A percentile compares a stretch with the other conserved stretches of the same genome.
phyloP scores from a whole-genome alignment of 2,797 vertebrate genomes.

The Arnoldichthys spilopterus region DNA sequence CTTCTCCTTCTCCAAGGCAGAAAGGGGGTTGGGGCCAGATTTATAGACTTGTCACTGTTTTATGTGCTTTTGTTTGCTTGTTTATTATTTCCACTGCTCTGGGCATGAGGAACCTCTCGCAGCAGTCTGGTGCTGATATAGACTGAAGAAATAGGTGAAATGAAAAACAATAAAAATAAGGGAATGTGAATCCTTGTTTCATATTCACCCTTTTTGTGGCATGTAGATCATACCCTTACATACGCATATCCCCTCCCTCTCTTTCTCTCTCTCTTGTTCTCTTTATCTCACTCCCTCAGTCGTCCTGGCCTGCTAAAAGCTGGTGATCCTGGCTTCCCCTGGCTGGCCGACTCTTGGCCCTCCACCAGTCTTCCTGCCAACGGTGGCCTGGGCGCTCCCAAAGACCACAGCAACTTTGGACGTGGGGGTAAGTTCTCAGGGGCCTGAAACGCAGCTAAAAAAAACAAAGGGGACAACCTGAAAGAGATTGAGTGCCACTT shows the following conservation, averaged over 20 bases:
- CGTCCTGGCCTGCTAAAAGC: conserved; percentile 94
- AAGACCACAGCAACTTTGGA: conserved; percentile 92
- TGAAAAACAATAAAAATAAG: conserved; percentile 59
- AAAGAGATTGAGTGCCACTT: conserved; percentile 28
- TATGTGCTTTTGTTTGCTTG: conserved; percentile 73
- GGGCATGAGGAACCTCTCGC: conserved; percentile 73
- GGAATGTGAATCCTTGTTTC: conserved; percentile 59
- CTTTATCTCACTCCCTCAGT: conserved; percentile 70
- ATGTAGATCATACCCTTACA: conserved; percentile 17
- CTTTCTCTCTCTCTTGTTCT: conserved; percentile 5
- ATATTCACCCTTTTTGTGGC: conserved; percentile 39
- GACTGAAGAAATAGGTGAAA: conserved; percentile 39
- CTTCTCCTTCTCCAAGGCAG: conserved; percentile 65
- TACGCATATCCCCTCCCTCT: conserved; percentile 8
- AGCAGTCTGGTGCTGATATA: conserved; percentile 74
- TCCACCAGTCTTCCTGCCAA: conserved; percentile 95
- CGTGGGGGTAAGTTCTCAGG: conserved; percentile 84
- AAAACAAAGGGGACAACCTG: conserved; percentile 50
- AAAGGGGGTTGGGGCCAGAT: conserved; percentile 71
- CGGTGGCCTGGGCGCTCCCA: conserved; percentile 89
- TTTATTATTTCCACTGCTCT: conserved; percentile 71
- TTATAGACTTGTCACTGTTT: conserved; percentile 78
- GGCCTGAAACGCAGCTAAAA: conserved; percentile 24
- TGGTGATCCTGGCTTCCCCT: conserved; percentile 93
- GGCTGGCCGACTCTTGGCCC: conserved; percentile 99